Evolutionary conservation across 92 coral and sea anemone genomes (phyloP), one percentile per base, ranked within the genome.

Genomic region (Blastomussa wellsi): DNA sequence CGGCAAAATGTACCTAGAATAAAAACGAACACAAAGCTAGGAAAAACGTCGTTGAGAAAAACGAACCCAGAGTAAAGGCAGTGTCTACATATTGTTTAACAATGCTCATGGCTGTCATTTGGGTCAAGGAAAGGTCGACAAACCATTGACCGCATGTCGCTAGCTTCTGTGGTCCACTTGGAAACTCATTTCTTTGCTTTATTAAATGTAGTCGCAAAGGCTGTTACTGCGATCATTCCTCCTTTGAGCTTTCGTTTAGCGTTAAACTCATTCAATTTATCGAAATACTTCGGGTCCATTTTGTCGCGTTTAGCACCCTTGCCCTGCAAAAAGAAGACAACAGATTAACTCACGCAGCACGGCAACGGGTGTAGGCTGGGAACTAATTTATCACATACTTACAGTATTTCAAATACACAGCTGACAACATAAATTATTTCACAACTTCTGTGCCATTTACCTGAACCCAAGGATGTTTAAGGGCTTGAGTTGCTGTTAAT

Each of bases 181-280:
- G 2, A 35, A 32, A 67, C 31, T 28, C 49, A 48, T 32, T 81
- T 67, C 77, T 81, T 48, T 31, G 77, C 64, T 35, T 67, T 81
- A 78, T 37, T 20, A 22, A 48, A 68, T 47, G 67, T 8, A 29
- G 76, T 41, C 31, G 84, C 44, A 1, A 90, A 88, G 14, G 95
- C 98, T 87, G 91, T 86, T 0, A 95, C 92, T 0, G 93, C 99
- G 8, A 91, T 55, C 99, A 94, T 94, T 17, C 99, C 99, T 35
- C 95, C 99, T 71, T 95, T 96, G 8, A 96, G 88, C 78, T 96
- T 96, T 37, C 99, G 89, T 59, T 86, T 94, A 44, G 99, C 99
- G 81, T 94, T 96, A 82, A 96, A 96, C 57, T 86, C 98, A 39
- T 94, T 93, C 47, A 96, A 64, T 47, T 93, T 92, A 26, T 89